These are phyloP conservation scores for Ernsta delagoae DNA, from an alignment of 2,888 invertebrate genomes.

Conservation along the genomic window DNA sequence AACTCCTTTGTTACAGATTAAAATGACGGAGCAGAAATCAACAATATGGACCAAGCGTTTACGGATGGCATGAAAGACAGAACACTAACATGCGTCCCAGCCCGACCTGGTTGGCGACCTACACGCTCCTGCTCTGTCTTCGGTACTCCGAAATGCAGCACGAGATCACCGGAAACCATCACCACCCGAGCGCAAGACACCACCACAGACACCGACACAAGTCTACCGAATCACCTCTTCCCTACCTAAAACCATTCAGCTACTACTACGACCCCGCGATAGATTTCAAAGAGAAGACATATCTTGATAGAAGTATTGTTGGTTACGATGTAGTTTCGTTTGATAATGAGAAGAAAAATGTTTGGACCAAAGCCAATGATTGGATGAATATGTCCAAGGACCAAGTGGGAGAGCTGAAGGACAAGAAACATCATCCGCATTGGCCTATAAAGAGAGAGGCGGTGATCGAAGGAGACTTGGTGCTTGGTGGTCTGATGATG, in stretches of 20 bases:
- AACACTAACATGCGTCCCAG: constrained; percentile 66
- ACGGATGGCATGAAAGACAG: constrained; percentile 66
- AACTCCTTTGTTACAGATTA: constrained; percentile 64
- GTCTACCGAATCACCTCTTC: constrained; percentile 49
- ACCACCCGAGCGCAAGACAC: constrained; percentile 54
- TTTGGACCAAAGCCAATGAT: constrained; percentile 47
- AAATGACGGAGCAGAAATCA: constrained; percentile 56
- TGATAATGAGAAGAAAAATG: constrained; percentile 52
- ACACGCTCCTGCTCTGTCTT: constrained; percentile 60
- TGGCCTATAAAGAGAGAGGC: constrained; percentile 96
- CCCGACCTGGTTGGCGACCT: constrained; percentile 68
- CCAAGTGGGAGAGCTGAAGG: constrained; percentile 69
- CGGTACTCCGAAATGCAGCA: constrained; percentile 67
- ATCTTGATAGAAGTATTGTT: constrained; percentile 56
- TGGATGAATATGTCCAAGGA: constrained; percentile 73
- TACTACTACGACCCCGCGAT: constrained; percentile 50
- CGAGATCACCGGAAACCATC: constrained; percentile 48
- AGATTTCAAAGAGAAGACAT: constrained; percentile 51
- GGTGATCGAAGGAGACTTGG: constrained; percentile 93
- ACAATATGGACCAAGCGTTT: constrained; percentile 63
- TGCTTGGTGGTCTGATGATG: constrained; percentile 97
- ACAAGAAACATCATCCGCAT: constrained; percentile 67
- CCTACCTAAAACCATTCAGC: constrained; percentile 38
- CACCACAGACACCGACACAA: constrained; percentile 74
- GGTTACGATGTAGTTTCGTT: constrained; percentile 49